Conservation (phyloP, 2,888 invertebrate genomes). For the Eudasyphora cyanicolor region DNA sequence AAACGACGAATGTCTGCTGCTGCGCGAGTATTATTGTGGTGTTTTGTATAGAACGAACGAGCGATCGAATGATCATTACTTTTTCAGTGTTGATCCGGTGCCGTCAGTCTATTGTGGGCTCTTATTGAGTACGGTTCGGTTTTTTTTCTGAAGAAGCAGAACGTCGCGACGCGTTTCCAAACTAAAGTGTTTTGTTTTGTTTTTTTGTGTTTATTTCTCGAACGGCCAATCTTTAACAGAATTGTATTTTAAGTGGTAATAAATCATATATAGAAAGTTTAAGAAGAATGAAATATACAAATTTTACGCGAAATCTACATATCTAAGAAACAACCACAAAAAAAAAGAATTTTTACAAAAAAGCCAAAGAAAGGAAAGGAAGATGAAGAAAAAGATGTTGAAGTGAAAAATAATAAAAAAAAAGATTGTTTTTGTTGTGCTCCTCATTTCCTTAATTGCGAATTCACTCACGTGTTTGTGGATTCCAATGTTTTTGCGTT, state of each 20-base stretch:
- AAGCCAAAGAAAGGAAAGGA: too few relatives aligned
- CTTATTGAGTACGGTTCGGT: slow-evolving; percentile 64
- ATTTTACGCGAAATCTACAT: neutral
- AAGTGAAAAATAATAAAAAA: slow-evolving; percentile 16
- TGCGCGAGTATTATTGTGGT: neutral
- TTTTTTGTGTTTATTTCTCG: too few relatives aligned
- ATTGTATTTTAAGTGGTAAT: slow-evolving; percentile 10
- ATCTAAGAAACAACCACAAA: neutral
- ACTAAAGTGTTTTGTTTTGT: neutral
- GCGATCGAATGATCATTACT: slow-evolving; percentile 47
- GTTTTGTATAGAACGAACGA: neutral
- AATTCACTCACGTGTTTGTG: slow-evolving; percentile 22
- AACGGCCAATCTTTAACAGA: too few relatives aligned
- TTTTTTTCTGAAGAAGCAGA: slow-evolving; percentile 21
- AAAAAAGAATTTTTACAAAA: neutral
- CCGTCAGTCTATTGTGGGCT: slow-evolving; percentile 62
- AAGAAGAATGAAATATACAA: slow-evolving; percentile 3
- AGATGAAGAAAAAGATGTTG: too few relatives aligned
- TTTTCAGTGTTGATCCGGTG: slow-evolving; percentile 45
- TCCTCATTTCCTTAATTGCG: slow-evolving; percentile 22
- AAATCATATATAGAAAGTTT: neutral
- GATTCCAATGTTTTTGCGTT: neutral
- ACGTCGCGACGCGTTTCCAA: neutral
- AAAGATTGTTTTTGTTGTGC: slow-evolving; percentile 13
- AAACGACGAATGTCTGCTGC: neutral